A percentile compares a stretch with the other conserved stretches of the same genome.
Conservation (phyloP, 1,140 invertebrate genomes). For the Trichonephila clavata region DNA sequence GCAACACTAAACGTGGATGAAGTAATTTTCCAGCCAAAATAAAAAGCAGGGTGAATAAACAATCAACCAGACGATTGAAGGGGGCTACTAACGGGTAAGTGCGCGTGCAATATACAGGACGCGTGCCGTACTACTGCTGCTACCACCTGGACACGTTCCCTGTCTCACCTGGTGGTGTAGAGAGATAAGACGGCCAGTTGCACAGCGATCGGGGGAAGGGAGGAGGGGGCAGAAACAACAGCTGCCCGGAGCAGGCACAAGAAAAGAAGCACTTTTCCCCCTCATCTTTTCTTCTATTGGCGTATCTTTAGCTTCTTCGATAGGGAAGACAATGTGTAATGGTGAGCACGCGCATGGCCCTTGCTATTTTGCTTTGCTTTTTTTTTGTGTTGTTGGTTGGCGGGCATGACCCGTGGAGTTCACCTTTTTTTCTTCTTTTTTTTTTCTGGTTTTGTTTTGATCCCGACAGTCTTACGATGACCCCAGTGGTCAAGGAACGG, state of each 20-base stretch:
- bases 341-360: conserved; percentile 40
- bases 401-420: conserved; percentile 9
- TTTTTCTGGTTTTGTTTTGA: too few species aligned
- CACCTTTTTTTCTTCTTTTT: background rate
- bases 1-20: background rate
- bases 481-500: conserved; percentile 13
- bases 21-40: conserved; percentile 62
- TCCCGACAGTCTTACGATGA: background rate
- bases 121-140: conserved; percentile 67
- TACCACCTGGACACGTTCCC: conserved; percentile 66
- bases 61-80: conserved; percentile 45
- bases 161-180: conserved; percentile 54
- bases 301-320: background rate
- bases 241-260: conserved; percentile 45
- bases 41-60: conserved; percentile 40
- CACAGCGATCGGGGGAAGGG: background rate
- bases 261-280: conserved; percentile 3
- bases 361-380: background rate
- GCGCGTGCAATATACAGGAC: conserved; percentile 65
- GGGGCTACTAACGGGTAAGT: conserved; percentile 57
- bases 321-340: conserved; percentile 57
- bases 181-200: conserved; percentile 73
- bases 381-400: background rate
- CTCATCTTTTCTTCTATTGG: background rate
- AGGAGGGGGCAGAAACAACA: background rate